Evolutionary conservation across 2,888 invertebrate genomes (phyloP), one percentile per base, ranked within the genome.

Genomic region (Furcula furcula): DNA sequence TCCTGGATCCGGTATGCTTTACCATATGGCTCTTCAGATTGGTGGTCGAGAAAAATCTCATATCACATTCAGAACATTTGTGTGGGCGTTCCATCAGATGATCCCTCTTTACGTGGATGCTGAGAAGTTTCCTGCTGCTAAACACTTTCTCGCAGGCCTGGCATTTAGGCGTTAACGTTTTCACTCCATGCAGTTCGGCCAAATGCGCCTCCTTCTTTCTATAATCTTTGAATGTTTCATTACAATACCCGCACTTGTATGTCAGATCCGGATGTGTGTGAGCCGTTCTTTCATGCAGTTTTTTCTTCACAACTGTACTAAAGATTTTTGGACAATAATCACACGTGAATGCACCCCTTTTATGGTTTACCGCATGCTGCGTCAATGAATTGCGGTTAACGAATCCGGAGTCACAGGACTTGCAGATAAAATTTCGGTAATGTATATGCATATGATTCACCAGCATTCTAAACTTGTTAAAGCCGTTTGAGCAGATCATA

Each of bases 1-100:
- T 78, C 41, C 76, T 82, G 1, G 65, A 59, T 0, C 77, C 80
- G 0, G 81, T 77, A 40, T 89, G 89, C 14, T 73, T 84, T 4
- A 81, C 65, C 67, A 77, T 67, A 36, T 86, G 85, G 13, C 68
- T 69, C 29, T 73, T 75, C 18, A 81, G 46, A 9, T 65, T 67
- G 13, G 70, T 67, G 4, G 75, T 66, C 0, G 48, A 55, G 31
- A 31, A 58, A 10, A 56, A 56, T 0, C 7, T 29, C 44, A 42
- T 63, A 0, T 55, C 61, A 11, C 66, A 66, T 5, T 54, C 36
- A 0, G 42, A 18, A 18, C 66, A 66, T 12, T 41, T 46, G 7
- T 64, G 52, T 1, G 36, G 37, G 3, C 51, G 42, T 18, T 62
- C 60, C 49, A 62, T 43, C 5, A 64, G 27, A 38, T 66, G 66